Evolutionary conservation across 2,113 vertebrate species (phyloP).

Genomic region (Corythaixoides concolor): DNA sequence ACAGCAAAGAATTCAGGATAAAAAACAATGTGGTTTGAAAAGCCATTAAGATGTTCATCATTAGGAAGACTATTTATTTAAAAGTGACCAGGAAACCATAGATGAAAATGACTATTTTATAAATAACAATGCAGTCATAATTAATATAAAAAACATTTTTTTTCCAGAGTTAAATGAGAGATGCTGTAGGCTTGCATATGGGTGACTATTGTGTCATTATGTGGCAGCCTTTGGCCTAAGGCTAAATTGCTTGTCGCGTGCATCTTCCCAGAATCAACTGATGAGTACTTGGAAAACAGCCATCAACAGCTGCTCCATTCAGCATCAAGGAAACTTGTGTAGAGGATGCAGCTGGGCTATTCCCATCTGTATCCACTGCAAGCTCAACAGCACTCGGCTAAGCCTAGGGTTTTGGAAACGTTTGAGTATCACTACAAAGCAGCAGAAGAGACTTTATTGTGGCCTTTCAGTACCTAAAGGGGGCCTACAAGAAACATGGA

Average conservation of each 20-base stretch:
- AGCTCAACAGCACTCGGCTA: not conserved
- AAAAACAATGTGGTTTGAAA: not conserved
- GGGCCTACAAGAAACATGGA: not conserved
- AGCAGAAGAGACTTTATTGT: not conserved
- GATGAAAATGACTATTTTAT: not conserved
- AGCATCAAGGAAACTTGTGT: not conserved
- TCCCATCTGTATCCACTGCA: not conserved
- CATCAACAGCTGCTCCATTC: not conserved
- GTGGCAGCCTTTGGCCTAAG: not conserved
- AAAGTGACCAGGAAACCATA: not conserved
- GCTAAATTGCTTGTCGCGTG: not conserved
- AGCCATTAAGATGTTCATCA: not conserved
- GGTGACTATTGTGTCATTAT: not conserved
- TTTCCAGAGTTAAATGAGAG: not conserved
- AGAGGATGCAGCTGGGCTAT: not conserved
- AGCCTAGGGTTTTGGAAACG: not conserved
- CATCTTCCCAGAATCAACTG: not conserved
- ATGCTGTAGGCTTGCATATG: not conserved
- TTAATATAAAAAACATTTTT: not conserved
- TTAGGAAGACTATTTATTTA: not conserved
- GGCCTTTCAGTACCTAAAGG: not conserved
- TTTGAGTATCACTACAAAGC: not conserved
- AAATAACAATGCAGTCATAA: not conserved
- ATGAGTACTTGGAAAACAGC: not conserved
- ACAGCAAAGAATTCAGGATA: not conserved